Evolutionary conservation across 2,888 invertebrate species (phyloP), one percentile per base, ranked within the genome.

Genomic region (Pristionchus fissidentatus): DNA sequence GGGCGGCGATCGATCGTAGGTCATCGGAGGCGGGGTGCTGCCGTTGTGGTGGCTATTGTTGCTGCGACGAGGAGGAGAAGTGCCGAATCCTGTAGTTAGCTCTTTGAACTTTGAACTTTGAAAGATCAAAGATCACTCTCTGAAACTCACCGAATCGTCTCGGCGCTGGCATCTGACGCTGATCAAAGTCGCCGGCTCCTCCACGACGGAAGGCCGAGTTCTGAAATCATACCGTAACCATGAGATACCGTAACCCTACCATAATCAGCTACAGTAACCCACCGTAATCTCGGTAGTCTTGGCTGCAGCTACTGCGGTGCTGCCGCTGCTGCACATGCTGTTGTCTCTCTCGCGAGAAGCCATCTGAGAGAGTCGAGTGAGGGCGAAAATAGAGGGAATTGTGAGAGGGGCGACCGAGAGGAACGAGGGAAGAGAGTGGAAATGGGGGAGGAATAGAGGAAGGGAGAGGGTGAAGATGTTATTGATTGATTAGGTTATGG

Each of bases 81-180:
- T 38, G 62, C 38, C 70, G 26, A 70, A 70, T 22, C 70, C 70
- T 70, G 70, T 22, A 52, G 8, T 52, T n/a, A 52, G 52, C n/a
- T 41, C 41, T 70, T n/a, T 70, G 70, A 26, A 2, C 26, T 55
- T 55, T 55, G 55, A 55, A 22, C 55, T 55, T 19, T 55, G 8
- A 55, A n/a, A n/a, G n/a, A n/a, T n/a, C n/a, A n/a, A n/a, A n/a
- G n/a, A n/a, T n/a, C n/a, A n/a, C n/a, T 55, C 55, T 55, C 55
- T 19, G 8, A 15, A n/a, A 4, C 66, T 70, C 70, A 70, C 70
- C 70, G 70, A 70, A 70, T 43, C 70, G 41, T 70, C 70, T 70
- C n/a, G 70, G 70, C 43, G 41, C 70, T 4, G 70, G 70, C 8
- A 70, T 22, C 70, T 70, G 70, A 41, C 70, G 70, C 70, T 70